Percentiles rank a stretch among this genome's conserved stretches.
Conservation (phyloP, 2,797 vertebrate genomes). For the Acrossocheilus wenchowensis region DNA sequence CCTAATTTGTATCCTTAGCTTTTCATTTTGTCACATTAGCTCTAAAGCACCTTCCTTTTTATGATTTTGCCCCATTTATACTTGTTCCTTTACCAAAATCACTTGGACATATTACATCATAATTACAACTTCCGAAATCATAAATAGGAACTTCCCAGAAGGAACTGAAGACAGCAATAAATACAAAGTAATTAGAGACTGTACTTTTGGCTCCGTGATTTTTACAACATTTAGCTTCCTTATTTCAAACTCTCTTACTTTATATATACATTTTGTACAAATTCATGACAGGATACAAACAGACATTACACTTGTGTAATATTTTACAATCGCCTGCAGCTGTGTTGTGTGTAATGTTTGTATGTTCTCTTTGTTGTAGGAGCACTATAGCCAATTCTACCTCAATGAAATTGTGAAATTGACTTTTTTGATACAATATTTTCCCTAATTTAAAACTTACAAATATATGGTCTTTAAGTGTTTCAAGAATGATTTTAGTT, state of each 20-base stretch:
- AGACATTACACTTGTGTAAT: neutral
- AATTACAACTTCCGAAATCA: slow-evolving; percentile 2
- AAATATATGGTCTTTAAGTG: neutral
- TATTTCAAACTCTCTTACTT: neutral
- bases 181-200: slow-evolving; percentile 17
- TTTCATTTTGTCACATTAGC: neutral
- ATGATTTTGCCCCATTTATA: neutral
- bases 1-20: neutral
- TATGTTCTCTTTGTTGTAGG: neutral
- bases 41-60: neutral
- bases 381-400: neutral
- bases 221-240: neutral
- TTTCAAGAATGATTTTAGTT: neutral
- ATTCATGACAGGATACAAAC: neutral
- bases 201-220: neutral
- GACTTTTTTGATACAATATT: neutral
- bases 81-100: slow-evolving; percentile 3
- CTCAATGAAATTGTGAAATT: neutral
- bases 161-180: slow-evolving; percentile 15
- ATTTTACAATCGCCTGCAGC: neutral
- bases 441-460: neutral
- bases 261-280: neutral
- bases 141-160: neutral
- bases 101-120: neutral
- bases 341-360: neutral